Evolutionary conservation across 2,797 vertebrate genomes (phyloP).

Genomic region (Micromesistius poutassou): DNA sequence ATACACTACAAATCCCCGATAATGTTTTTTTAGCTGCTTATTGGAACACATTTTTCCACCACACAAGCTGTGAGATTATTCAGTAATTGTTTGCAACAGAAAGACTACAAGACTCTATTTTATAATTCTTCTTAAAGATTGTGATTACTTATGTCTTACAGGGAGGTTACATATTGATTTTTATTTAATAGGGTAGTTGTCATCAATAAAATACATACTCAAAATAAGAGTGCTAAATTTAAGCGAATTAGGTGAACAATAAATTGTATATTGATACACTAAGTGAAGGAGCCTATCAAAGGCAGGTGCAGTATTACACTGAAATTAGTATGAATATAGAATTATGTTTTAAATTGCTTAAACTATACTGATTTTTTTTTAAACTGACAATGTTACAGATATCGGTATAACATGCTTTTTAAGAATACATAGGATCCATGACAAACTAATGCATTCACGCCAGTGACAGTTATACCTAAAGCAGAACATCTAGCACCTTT

Average conservation of each 20-base stretch:
- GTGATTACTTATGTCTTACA: constrained; percentile 61
- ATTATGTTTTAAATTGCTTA: constrained; percentile 59
- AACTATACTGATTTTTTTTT: constrained; percentile 73
- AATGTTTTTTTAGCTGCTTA: constrained; percentile 86
- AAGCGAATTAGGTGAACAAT: constrained; percentile 72
- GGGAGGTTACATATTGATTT: constrained; percentile 57
- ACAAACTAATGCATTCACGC: constrained; percentile 83
- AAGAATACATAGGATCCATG: constrained; percentile 78
- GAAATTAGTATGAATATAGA: constrained; percentile 74
- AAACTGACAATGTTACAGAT: constrained; percentile 70
- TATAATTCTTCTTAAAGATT: constrained; percentile 54
- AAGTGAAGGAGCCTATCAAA: constrained; percentile 71
- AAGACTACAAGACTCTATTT: constrained; percentile 85
- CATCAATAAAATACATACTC: constrained; percentile 66
- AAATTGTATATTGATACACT: constrained; percentile 75
- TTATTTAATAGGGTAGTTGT: constrained; percentile 60
- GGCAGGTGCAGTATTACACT: constrained; percentile 76
- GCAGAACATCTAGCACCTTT: constrained; percentile 84
- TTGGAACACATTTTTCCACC: constrained; percentile 87
- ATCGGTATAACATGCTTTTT: constrained; percentile 79
- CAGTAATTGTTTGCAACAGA: constrained; percentile 76
- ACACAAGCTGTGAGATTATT: constrained; percentile 88
- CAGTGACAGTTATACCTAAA: constrained; percentile 80
- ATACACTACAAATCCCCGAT: constrained; percentile 96
- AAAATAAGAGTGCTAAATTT: constrained; percentile 74